A percentile compares a stretch with the other conserved stretches of the same genome.
Evolutionary conservation across 2,888 invertebrate genomes (phyloP).

Genomic region (Hypomecis punctinalis): DNA sequence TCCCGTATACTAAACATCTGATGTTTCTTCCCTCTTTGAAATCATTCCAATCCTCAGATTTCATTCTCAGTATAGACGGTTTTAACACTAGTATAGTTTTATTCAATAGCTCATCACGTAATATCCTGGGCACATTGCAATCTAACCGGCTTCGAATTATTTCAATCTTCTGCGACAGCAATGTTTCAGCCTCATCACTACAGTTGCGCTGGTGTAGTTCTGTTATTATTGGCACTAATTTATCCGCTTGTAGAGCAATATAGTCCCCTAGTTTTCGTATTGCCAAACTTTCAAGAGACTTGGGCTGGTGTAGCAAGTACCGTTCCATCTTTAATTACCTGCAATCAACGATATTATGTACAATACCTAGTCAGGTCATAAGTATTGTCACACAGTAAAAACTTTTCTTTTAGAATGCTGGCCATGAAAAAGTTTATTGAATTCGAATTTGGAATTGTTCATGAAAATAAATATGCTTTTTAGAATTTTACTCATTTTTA

Average conservation of each 20-base stretch:
- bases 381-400: too few species aligned
- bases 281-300: neutral
- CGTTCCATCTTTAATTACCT: neutral
- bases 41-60: neutral
- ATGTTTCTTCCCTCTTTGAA: neutral
- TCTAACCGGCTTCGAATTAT: neutral
- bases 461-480: too few species aligned
- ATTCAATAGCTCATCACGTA: conserved; percentile 1
- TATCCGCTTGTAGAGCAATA: neutral
- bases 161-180: conserved; percentile 34
- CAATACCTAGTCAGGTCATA: too few species aligned
- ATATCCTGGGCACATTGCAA: conserved; percentile 1
- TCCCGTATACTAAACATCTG: neutral
- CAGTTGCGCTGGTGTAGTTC: neutral
- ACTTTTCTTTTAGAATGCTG: too few species aligned
- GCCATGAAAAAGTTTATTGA: too few species aligned
- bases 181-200: neutral
- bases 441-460: too few species aligned
- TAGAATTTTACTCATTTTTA: too few species aligned
- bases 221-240: neutral
- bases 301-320: neutral
- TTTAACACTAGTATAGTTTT: neutral
- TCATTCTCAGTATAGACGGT: neutral
- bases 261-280: neutral
- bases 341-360: neutral